Evolutionary conservation across 35 echinoderm and acorn worm genomes (phyloP).

Genomic region (Antedon bifida): DNA sequence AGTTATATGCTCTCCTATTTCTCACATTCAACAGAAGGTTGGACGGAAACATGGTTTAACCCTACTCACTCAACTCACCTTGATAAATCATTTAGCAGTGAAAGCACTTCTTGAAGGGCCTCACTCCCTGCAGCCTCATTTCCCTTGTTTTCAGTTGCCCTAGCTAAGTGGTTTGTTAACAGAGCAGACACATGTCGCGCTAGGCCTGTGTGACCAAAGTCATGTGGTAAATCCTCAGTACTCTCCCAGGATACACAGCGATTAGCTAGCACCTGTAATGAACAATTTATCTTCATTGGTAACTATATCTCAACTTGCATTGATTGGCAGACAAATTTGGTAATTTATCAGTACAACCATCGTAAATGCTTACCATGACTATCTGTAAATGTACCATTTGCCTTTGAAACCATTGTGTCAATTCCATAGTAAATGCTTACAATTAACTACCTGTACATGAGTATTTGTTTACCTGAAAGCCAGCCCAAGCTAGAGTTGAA

Average conservation of each 20-base stretch:
- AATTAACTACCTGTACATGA: too few relatives aligned
- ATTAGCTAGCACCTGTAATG: slow-evolving; percentile 46
- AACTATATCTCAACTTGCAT: neutral
- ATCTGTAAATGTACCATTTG: too few relatives aligned
- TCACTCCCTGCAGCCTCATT: slow-evolving; percentile 71
- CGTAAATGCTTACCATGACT: too few relatives aligned
- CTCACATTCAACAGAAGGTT: too few relatives aligned
- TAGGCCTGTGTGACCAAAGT: slow-evolving; percentile 57
- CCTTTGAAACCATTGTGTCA: too few relatives aligned
- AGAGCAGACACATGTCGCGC: slow-evolving; percentile 59
- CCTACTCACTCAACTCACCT: slow-evolving; percentile 21
- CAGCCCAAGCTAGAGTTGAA: slow-evolving; percentile 72
- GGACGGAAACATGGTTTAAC: too few relatives aligned
- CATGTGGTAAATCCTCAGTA: slow-evolving; percentile 30
- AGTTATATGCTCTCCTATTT: too few relatives aligned
- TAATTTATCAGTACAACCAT: too few relatives aligned
- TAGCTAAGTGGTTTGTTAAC: slow-evolving; percentile 72
- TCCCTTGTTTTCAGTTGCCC: slow-evolving; percentile 54
- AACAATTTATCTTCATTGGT: neutral
- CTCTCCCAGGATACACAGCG: slow-evolving; percentile 75
- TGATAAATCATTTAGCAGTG: slow-evolving; percentile 54
- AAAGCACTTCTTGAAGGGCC: slow-evolving; percentile 61
- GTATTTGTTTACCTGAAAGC: slow-evolving; percentile 51
- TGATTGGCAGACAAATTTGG: neutral
- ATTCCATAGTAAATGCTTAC: too few relatives aligned